Evolutionary conservation across 2,797 vertebrate species (phyloP).

Genomic region (Brachyrhaphis roseni): DNA sequence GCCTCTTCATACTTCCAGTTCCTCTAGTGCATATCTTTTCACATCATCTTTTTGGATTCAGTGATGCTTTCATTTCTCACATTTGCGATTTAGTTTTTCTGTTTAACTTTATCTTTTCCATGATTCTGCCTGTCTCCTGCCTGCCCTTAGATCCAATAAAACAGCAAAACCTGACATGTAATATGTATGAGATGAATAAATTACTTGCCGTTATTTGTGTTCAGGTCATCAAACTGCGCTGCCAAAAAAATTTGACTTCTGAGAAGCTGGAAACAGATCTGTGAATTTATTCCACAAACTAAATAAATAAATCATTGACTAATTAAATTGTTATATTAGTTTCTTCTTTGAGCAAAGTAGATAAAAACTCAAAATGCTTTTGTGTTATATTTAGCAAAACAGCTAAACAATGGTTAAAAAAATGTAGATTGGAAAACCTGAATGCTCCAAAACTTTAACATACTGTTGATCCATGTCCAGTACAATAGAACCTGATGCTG

Average conservation of each 20-base stretch:
- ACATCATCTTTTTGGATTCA: background rate
- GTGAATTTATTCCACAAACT: background rate
- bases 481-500: background rate
- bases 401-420: background rate
- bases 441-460: background rate
- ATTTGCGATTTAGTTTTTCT: background rate
- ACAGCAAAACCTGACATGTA: background rate
- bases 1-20: background rate
- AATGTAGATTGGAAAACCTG: slow-evolving; percentile 6
- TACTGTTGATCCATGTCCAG: slow-evolving; percentile 3
- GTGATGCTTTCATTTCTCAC: background rate
- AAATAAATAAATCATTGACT: background rate
- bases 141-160: background rate
- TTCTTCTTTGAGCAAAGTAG: background rate
- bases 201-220: background rate
- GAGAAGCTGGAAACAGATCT: background rate
- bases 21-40: background rate
- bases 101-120: background rate
- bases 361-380: slow-evolving; percentile 1
- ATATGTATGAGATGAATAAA: background rate
- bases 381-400: background rate
- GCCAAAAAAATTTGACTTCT: background rate
- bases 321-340: background rate
- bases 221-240: background rate
- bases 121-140: background rate